These are phyloP conservation scores for Drosophila pruinosa DNA, from an alignment of 1,140 invertebrate species.

Conservation along the genomic window DNA sequence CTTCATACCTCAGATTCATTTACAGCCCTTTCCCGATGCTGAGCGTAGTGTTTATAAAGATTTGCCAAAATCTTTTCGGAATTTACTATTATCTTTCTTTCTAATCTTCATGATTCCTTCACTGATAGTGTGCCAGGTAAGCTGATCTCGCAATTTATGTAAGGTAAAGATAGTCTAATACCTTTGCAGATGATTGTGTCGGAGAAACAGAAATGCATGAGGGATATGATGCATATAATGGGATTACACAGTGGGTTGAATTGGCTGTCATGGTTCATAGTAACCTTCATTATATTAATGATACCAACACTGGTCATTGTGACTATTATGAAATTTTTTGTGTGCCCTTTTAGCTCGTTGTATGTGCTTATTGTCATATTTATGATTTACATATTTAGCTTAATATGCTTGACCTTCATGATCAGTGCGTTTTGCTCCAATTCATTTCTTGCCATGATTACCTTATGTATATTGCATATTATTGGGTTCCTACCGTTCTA, in stretches of 20 bases:
- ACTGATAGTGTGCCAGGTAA: constrained; percentile 15
- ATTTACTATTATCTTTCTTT: constrained; percentile 1
- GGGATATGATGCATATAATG: constrained; percentile 93
- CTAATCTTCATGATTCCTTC: constrained; percentile 27
- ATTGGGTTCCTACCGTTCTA: constrained; percentile 23
- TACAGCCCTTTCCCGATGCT: constrained; percentile 22
- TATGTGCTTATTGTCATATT: constrained; percentile 47
- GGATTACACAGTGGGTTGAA: constrained; percentile 90
- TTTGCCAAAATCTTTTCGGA: not conserved
- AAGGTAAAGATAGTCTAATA: not conserved
- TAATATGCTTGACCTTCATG: constrained; percentile 84
- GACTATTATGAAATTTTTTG: constrained; percentile 83
- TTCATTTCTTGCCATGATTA: constrained; percentile 13
- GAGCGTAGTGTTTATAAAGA: not conserved
- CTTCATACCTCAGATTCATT: not conserved
- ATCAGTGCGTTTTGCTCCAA: constrained; percentile 85
- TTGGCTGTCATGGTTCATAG: constrained; percentile 92
- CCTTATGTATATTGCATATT: not conserved
- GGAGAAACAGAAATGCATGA: constrained; percentile 85
- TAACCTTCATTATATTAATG: constrained; percentile 87
- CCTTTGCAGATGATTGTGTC: constrained; percentile 83
- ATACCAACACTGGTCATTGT: constrained; percentile 85
- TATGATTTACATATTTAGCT: constrained; percentile 54
- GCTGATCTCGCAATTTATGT: not conserved
- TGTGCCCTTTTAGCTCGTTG: constrained; percentile 5